Percentiles rank a stretch among this genome's conserved stretches.
Evolutionary conservation across 2,797 vertebrate species (phyloP).

Genomic region (Anabacerthia variegaticeps): DNA sequence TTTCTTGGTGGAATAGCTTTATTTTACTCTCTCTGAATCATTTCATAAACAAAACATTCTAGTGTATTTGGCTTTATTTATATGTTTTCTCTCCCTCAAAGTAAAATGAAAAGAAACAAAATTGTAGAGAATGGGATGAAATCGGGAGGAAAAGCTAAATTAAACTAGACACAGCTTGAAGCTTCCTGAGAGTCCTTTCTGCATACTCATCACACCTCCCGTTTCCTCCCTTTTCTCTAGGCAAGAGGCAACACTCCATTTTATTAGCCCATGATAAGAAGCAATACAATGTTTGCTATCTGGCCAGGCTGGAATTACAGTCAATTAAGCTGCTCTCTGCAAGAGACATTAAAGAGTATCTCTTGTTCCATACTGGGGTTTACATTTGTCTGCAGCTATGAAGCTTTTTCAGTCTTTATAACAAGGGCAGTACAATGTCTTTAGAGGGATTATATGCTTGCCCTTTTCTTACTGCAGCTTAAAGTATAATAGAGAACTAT

Average conservation of each 20-base stretch:
- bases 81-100: not conserved
- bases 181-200: not conserved
- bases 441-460: not conserved
- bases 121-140: not conserved
- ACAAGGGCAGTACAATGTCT: slow-evolving; percentile 7
- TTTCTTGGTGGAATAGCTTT: not conserved
- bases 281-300: not conserved
- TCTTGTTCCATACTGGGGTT: not conserved
- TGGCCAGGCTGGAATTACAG: not conserved
- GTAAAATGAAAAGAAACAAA: not conserved
- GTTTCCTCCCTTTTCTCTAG: not conserved
- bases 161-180: not conserved
- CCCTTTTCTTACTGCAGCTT: slow-evolving; percentile 14
- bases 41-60: not conserved
- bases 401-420: slow-evolving; percentile 27
- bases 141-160: not conserved
- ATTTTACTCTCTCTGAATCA: not conserved
- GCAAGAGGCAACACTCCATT: not conserved
- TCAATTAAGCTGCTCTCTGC: slow-evolving; percentile 37
- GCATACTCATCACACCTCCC: not conserved
- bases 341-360: not conserved
- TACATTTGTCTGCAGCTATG: not conserved
- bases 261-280: not conserved
- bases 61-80: not conserved
- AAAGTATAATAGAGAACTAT: not conserved